These are phyloP conservation scores for Boloria euphrosyne DNA, from an alignment of 2,888 invertebrate genomes.

Conservation along the genomic window DNA sequence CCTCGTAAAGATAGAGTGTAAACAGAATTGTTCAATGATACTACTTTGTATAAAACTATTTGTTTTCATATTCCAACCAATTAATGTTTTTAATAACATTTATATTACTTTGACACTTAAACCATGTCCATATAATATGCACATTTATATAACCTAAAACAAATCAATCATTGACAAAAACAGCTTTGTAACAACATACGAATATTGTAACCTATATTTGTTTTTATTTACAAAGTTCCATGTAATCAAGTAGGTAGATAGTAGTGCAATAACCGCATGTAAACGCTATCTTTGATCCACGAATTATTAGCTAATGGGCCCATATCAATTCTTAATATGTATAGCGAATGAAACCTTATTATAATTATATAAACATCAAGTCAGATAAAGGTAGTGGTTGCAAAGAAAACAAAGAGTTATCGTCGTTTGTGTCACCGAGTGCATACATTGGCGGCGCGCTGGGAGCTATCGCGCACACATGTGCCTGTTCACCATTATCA, in stretches of 20 bases:
- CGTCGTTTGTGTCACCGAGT: slow-evolving; percentile 54
- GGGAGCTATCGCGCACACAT: slow-evolving; percentile 21
- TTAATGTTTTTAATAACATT: neutral
- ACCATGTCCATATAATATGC: neutral
- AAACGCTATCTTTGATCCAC: neutral
- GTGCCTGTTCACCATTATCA: slow-evolving; percentile 47
- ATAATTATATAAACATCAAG: slow-evolving; percentile 65
- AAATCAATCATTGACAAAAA: slow-evolving; percentile 7
- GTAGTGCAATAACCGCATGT: neutral
- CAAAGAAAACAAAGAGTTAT: slow-evolving; percentile 72
- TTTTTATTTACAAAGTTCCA: neutral
- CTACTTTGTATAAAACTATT: slow-evolving; percentile 11
- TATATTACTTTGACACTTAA: neutral
- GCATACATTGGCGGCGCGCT: slow-evolving; percentile 34
- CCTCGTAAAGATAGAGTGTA: slow-evolving; percentile 35
- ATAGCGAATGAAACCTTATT: slow-evolving; percentile 51
- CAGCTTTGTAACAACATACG: neutral
- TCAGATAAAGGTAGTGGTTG: slow-evolving; percentile 60
- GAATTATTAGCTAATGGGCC: slow-evolving; percentile 6
- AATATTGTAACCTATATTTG: too few relatives aligned
- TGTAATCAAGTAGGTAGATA: slow-evolving; percentile 6
- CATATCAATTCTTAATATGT: slow-evolving; percentile 18
- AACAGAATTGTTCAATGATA: slow-evolving; percentile 20
- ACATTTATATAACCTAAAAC: neutral
- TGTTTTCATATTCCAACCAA: neutral